Base-by-base conservation (phyloP, 2,888 invertebrate species). In the Hydroisotoma schaefferi region DNA sequence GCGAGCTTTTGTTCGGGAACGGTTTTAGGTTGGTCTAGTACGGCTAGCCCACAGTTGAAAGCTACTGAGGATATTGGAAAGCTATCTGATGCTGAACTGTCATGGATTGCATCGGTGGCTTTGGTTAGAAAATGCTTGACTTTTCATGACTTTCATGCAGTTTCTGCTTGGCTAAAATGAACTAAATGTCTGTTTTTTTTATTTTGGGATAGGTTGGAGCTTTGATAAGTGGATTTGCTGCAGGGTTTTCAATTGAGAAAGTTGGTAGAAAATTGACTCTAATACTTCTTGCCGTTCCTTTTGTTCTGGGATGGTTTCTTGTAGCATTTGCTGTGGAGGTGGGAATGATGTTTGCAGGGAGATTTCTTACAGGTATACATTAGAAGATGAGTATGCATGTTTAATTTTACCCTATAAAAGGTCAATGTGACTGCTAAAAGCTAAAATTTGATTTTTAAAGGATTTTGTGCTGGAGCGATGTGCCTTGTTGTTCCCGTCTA, bases 401-500 rank as follows among this genome's bases (percentile, higher is more conserved):
- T n/a, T n/a, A n/a, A n/a, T n/a, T n/a, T n/a, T n/a, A n/a, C n/a
- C n/a, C n/a, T n/a, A n/a, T n/a, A n/a, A n/a, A n/a, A n/a, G n/a
- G n/a, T n/a, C 1, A 29, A 23, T 15, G 6, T 18, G 10, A 51
- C 28, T 51, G 2, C 15, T 23, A 23, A 37, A 38, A 15, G 22
- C 25, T 3, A 22, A 23, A 20, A 1, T 22, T 12, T 84, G 23
- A 46, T 46, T 46, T 4, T 22, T 40, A 2, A 20, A 1, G 91
- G 90, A 25, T 75, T 87, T 38, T 85, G 87, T n/a, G 85, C 85
- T 26, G 90, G 91, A 25, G 87, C 90, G 1, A 87, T 88, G 74
- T 90, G 90, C 73, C 85, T 90, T 15, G 86, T 88, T 0, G 88
- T 87, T 0, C 92, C 94, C 0, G 83, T 92, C 65, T 91, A 90